Evolutionary conservation across 2,888 invertebrate genomes (phyloP).

Genomic region (Frankliniella intonsa): DNA sequence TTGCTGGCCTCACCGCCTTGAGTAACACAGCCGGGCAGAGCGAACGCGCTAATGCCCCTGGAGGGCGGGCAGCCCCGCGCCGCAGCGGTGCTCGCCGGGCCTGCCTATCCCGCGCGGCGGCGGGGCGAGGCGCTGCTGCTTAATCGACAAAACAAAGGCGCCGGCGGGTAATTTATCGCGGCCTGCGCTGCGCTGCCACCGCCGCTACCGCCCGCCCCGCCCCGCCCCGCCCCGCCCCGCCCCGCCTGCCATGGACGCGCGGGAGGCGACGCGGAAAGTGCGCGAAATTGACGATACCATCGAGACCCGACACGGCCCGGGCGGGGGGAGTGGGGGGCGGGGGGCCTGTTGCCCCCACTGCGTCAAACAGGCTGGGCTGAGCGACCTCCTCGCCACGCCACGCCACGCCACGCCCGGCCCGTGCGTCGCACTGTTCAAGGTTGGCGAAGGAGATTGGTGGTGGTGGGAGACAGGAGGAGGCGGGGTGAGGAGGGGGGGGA

Average conservation of each 20-base stretch:
- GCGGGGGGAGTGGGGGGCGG: background rate
- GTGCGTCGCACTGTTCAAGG: conserved; percentile 15
- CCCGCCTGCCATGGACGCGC: background rate
- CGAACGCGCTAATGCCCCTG: too few relatives aligned
- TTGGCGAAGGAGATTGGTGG: conserved; percentile 21
- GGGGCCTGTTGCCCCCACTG: background rate
- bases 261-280: background rate
- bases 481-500: background rate
- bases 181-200: too few relatives aligned
- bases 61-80: too few relatives aligned
- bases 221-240: too few relatives aligned
- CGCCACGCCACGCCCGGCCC: background rate
- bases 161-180: too few relatives aligned
- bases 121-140: too few relatives aligned
- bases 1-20: too few relatives aligned
- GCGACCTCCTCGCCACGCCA: background rate
- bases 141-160: too few relatives aligned
- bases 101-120: too few relatives aligned
- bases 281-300: conserved; percentile 10
- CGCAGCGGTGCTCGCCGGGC: too few relatives aligned
- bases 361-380: background rate
- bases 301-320: background rate
- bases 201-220: too few relatives aligned
- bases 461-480: background rate
- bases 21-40: too few relatives aligned